Base-by-base conservation (phyloP, 2,888 invertebrate genomes). In the Stenichneumon culpator region DNA sequence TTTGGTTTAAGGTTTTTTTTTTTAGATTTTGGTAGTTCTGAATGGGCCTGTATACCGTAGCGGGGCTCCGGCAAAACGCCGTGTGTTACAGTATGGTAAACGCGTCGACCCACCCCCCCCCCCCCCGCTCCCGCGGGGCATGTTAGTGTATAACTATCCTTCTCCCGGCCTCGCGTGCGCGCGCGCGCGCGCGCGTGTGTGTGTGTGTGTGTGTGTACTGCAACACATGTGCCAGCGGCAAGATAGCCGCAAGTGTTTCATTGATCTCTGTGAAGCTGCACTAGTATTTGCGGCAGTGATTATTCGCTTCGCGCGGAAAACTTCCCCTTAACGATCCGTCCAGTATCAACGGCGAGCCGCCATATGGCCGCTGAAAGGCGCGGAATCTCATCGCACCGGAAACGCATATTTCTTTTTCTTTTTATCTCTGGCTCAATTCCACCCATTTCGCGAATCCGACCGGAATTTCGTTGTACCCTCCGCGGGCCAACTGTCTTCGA, bases 261-360 rank as follows among this genome's bases (percentile, higher is more conserved):
- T n/a, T 25, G 52, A 47, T 14, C 25, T 25, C 4, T 22, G 19
- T 22, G 50, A 47, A 14, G 16, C 14, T 16, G 4, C n/a, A 16
- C 6, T 32, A 32, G 16, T 32, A 19, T 54, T 16, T 5, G 63
- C 39, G 16, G n/a, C 19, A 57, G 50, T 60, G 74, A 81, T 86
- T 87, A 92, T 93, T 92, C 92, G 88, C 87, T 88, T 89, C 92
- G 91, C 92, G 92, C 92, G 91, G 89, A 88, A 89, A 91, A 91
- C 88, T 91, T 92, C 91, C 90, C 91, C 92, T 93, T 92, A 93
- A 93, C 92, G 91, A 92, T 92, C 93, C 91, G 92, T 93, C 92
- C 92, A 92, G 92, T 90, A 92, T 89, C 89, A 91, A 87, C 89
- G 79, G 73, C 19, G 57, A 16, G 39, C 79, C 86, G 85, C 87